A percentile compares a stretch with the other conserved stretches of the same genome.
Conservation (phyloP, 2,888 invertebrate genomes). For the Geophilus truncorum region DNA sequence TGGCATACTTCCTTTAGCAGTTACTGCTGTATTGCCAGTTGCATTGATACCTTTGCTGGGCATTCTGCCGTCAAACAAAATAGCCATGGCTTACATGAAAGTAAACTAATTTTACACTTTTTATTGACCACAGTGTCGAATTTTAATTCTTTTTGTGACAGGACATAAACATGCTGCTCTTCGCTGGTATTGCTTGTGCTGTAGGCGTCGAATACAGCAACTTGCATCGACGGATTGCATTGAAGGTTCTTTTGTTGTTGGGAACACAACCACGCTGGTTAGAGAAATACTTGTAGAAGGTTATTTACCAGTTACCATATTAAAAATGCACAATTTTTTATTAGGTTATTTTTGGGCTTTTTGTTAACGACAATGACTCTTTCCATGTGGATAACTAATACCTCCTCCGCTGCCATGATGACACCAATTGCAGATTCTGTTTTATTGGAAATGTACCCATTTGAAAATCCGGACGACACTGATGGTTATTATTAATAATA, state of each 20-base stretch:
- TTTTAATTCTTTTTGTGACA: conserved; percentile 31
- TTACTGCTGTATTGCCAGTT: conserved; percentile 41
- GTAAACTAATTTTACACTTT: not conserved
- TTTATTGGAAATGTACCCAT: conserved; percentile 1
- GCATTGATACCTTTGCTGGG: conserved; percentile 32
- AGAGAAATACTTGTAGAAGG: not conserved
- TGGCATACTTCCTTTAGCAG: conserved; percentile 39
- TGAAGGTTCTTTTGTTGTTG: conserved; percentile 32
- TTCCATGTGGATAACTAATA: conserved; percentile 32
- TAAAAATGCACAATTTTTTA: too few species aligned
- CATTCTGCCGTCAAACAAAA: not conserved
- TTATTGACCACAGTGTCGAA: not conserved
- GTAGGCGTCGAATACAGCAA: conserved; percentile 36
- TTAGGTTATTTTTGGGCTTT: conserved; percentile 22
- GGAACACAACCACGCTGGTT: conserved; percentile 34
- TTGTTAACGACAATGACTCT: not conserved
- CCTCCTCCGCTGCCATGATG: conserved; percentile 31
- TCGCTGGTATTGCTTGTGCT: conserved; percentile 35
- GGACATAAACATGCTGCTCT: conserved; percentile 36
- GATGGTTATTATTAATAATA: too few species aligned
- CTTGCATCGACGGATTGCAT: conserved; percentile 36
- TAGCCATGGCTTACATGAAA: not conserved
- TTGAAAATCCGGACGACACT: not conserved
- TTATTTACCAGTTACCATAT: not conserved
- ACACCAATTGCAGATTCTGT: conserved; percentile 33